Evolutionary conservation across 2,113 vertebrate genomes (phyloP).

Genomic region (Phainopepla nitens): DNA sequence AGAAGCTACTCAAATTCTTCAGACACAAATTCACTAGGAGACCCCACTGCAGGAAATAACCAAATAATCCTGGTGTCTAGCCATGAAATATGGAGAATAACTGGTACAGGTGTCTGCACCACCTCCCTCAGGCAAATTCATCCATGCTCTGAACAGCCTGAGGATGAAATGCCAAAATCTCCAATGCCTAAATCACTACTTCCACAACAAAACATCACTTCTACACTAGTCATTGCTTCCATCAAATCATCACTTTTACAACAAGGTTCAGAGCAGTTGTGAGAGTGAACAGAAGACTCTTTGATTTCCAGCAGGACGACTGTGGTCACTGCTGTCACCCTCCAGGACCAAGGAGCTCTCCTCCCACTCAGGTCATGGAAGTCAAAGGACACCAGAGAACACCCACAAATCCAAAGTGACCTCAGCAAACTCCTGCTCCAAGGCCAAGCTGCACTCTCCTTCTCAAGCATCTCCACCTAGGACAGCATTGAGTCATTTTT

Average conservation of each 20-base stretch:
- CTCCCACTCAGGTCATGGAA: neutral
- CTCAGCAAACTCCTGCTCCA: neutral
- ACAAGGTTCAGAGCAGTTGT: neutral
- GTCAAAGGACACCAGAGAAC: neutral
- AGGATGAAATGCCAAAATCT: neutral
- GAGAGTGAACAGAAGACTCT: neutral
- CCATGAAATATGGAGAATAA: neutral
- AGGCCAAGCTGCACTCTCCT: neutral
- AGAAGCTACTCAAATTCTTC: neutral
- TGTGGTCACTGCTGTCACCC: neutral
- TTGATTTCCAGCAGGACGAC: neutral
- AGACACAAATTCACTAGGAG: neutral
- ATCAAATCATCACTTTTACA: neutral
- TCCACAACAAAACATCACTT: neutral
- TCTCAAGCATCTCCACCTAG: neutral
- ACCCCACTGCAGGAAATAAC: neutral
- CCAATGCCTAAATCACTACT: neutral
- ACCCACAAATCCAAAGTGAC: neutral
- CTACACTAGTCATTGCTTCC: neutral
- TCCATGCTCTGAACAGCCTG: neutral
- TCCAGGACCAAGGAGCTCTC: neutral
- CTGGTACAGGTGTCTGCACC: neutral
- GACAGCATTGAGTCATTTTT: accelerated
- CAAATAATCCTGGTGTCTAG: neutral
- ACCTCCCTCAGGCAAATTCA: neutral